These are phyloP conservation scores for Polyommatus icarus DNA, from an alignment of 2,888 invertebrate species.

Conservation along the genomic window DNA sequence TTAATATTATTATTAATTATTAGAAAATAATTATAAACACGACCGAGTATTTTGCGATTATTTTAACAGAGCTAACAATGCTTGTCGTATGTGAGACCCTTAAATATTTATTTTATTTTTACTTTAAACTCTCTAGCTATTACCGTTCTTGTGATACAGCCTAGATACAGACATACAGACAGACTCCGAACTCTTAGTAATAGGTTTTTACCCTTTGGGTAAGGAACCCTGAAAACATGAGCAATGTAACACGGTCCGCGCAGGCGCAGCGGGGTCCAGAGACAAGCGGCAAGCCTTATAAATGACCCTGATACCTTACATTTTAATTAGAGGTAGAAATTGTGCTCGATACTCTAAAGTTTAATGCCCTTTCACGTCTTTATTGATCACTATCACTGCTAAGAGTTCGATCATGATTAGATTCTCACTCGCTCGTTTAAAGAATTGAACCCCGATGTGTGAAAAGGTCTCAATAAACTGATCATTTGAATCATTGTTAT, in stretches of 20 bases:
- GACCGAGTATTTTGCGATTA: no score
- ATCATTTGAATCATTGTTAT: no score
- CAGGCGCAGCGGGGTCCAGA: slow-evolving; percentile 44
- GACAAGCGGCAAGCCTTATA: slow-evolving; percentile 11
- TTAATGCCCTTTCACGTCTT: neutral
- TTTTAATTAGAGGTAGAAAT: slow-evolving; percentile 17
- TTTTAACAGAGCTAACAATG: no score
- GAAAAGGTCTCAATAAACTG: no score
- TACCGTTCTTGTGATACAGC: neutral
- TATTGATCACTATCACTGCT: neutral
- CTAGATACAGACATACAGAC: neutral
- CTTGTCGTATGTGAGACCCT: no score
- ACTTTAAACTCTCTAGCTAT: no score
- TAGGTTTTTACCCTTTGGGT: neutral
- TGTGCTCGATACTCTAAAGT: slow-evolving; percentile 6
- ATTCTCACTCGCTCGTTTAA: neutral
- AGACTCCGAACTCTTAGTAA: neutral
- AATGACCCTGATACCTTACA: slow-evolving; percentile 21
- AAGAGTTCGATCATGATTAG: no score
- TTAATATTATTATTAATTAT: no score
- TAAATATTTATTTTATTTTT: no score
- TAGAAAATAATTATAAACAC: no score
- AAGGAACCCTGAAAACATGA: slow-evolving; percentile 2
- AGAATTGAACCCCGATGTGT: neutral
- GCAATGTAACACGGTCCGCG: slow-evolving; percentile 43